Base-by-base conservation (phyloP, 2,797 vertebrate genomes). In the Coregonus sp. region DNA sequence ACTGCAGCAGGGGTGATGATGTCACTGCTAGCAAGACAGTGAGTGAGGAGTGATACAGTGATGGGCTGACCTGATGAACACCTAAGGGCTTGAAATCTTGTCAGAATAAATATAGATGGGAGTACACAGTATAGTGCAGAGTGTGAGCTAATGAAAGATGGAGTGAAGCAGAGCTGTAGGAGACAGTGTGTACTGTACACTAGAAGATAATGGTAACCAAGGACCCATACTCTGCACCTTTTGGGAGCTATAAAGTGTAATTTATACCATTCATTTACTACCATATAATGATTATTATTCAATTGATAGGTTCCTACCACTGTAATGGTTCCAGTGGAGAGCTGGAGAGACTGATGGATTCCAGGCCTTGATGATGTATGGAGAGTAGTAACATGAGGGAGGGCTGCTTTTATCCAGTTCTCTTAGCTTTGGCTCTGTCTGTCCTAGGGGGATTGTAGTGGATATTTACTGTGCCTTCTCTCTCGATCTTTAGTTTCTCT, bases 1-100 rank as follows among this genome's bases (percentile, higher is more conserved):
- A 81, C 73, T 78, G 81, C 78, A 84, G 78, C 77, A 86, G 74
- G 74, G 68, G 15, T 56, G 72, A 82, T 86, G 85, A 84, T 84
- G 78, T 86, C 77, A 82, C 77, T 83, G 77, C 50, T 61, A 59
- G 77, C 51, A 16, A 25, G 80, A 80, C 69, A 74, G 81, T 83
- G 73, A 70, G 78, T 35, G 37, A 18, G 70, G 20, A 59, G 31
- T 29, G 69, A 67, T 77, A 81, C 51, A 80, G 51, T 74, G 50
- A 81, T 77, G 75, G 82, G 80, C 77, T 78, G 71, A 75, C 72
- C 3, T 14, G 31, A 40, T 77, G 11, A 31, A 16, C 25, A 47
- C 52, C 4, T 18, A 20, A 66, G 66, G 66, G 52, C 59, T 20
- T 61, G 2, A 61, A 61, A 61, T 25, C 59, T 61, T 47, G 40